Conservation (phyloP, 2,888 invertebrate genomes). For the Tinea trinotella region DNA sequence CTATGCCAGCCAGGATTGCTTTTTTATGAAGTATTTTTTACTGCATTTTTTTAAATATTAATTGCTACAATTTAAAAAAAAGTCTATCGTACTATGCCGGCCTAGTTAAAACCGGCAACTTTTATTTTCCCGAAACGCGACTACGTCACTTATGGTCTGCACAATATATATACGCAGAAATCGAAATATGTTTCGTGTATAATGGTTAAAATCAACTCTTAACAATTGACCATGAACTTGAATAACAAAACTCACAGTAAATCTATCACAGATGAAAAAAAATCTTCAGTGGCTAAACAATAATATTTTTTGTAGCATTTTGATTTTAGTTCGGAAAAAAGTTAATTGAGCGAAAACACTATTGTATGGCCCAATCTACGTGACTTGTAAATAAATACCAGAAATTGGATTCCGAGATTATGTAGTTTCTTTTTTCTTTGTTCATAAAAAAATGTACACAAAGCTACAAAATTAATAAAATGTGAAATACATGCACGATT, state of each 20-base stretch:
- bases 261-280: slow-evolving; percentile 15
- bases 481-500: background rate
- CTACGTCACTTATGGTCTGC: too few relatives aligned
- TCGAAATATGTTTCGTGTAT: too few relatives aligned
- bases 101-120: too few relatives aligned
- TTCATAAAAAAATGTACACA: background rate
- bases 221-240: slow-evolving; percentile 12
- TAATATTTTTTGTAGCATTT: background rate
- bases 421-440: slow-evolving; percentile 2
- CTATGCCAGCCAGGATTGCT: too few relatives aligned
- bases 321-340: slow-evolving; percentile 2
- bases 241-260: slow-evolving; percentile 11
- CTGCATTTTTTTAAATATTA: too few relatives aligned
- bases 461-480: background rate
- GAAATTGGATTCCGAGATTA: slow-evolving; percentile 7
- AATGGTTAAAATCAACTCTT: too few relatives aligned
- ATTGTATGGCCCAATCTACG: background rate
- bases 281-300: slow-evolving; percentile 7
- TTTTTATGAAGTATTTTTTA: too few relatives aligned
- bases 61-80: too few relatives aligned
- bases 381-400: slow-evolving; percentile 4
- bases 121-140: too few relatives aligned
- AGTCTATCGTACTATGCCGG: too few relatives aligned
- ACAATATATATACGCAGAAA: too few relatives aligned
- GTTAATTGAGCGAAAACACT: background rate